A percentile compares a stretch with the other conserved stretches of the same genome.
These are phyloP conservation scores for Dipus sagitta DNA, from an alignment of 2,797 vertebrate species.

Conservation along the genomic window DNA sequence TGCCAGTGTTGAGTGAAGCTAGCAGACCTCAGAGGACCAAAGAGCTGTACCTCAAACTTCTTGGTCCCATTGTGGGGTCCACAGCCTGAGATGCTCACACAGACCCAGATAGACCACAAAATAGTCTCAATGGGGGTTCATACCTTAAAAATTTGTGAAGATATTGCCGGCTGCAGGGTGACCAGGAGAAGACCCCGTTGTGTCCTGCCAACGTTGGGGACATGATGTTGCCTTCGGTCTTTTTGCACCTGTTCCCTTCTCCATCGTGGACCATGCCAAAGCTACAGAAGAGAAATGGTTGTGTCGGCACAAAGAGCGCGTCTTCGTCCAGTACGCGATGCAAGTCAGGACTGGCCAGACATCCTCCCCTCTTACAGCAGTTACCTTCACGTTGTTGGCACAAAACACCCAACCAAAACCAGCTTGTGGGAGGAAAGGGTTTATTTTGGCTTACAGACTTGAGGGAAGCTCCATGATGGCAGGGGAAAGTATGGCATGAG, in stretches of 20 bases:
- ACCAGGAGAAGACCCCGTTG: slow-evolving; percentile 96
- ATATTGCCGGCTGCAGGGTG: slow-evolving; percentile 94
- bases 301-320: not conserved
- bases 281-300: slow-evolving; percentile 79
- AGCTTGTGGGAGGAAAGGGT: too few relatives aligned
- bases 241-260: slow-evolving; percentile 96
- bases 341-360: accelerated
- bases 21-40: not conserved
- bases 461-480: too few relatives aligned
- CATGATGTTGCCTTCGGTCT: slow-evolving; percentile 96
- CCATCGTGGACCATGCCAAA: slow-evolving; percentile 97
- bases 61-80: not conserved
- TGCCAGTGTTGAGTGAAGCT: too few relatives aligned
- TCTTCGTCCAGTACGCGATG: accelerated
- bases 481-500: too few relatives aligned
- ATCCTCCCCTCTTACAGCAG: too few relatives aligned
- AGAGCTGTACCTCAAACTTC: not conserved
- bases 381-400: too few relatives aligned
- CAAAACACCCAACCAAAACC: too few relatives aligned
- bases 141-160: slow-evolving; percentile 95
- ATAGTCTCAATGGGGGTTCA: not conserved
- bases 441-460: too few relatives aligned
- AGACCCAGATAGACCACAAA: accelerated
- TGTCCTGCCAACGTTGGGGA: slow-evolving; percentile 95
- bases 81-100: accelerated